Base-by-base conservation (phyloP, 2,113 vertebrate genomes). In the Micronycteris hirsuta region DNA sequence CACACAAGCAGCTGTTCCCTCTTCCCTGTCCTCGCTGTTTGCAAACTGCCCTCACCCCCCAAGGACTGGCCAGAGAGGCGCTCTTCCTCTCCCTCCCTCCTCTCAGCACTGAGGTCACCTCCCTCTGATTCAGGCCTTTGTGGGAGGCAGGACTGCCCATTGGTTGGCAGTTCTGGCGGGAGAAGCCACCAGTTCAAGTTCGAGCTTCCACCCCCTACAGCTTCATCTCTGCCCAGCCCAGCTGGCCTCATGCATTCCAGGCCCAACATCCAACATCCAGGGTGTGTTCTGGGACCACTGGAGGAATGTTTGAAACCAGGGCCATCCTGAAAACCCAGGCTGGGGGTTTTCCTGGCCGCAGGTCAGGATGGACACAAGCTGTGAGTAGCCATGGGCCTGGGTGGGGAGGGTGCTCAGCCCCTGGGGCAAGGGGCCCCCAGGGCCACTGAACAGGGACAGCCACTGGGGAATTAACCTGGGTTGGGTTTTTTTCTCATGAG, bases 301-400 rank as follows among this genome's bases (percentile, higher is more conserved):
- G 97, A 97, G 85, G 97, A 98, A 97, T 97, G 95, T 94, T 89
- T 97, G 97, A 97, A 97, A 97, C 93, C 96, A 97, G 94, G 97
- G 96, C 49, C 65, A 73, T 47, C 84, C 58, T 8, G 22, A 86
- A n/a, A 77, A 45, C 43, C 43, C 61, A 68, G 54, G 81, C 65
- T 38, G 33, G 41, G 58, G n/a, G 28, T 71, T 58, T 86, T 52
- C 78, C 17, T 31, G 54, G 67, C 43, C 49, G 4, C 7, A 17
- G 61, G 41, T 58, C 16, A 7, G 31, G 47, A 89, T 56, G 92
- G 84, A 49, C 73, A 54, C 86, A 56, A 82, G 77, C 68, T 33
- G 73, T 91, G 91, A 89, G 80, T 80, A 90, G 28, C 49, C 5
- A 12, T 33, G 91, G 41, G 76, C 63, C n/a, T 45, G 8, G 47